Percentiles rank a stretch among this genome's conserved stretches.
Conservation (phyloP, 1,140 invertebrate genomes). For the Drosophila athabasca region DNA sequence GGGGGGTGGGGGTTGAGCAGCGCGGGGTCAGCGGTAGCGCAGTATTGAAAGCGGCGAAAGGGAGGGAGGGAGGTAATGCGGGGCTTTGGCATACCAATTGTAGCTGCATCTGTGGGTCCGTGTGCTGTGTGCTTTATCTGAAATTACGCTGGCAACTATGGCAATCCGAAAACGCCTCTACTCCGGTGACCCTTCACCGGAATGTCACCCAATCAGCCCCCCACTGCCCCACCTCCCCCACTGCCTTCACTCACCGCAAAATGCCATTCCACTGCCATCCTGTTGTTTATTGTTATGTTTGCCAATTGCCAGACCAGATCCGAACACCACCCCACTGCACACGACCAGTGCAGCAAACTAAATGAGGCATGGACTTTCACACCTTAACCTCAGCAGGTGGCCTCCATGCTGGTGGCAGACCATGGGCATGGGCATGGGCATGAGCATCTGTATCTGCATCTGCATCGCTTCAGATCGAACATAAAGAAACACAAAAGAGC, state of each 20-base stretch:
- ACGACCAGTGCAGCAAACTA: not conserved
- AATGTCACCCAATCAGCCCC: not conserved
- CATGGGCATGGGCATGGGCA: too few species aligned
- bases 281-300: conserved; percentile 69
- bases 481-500: too few species aligned
- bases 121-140: conserved; percentile 60
- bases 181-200: too few species aligned
- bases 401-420: not conserved
- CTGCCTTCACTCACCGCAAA: conserved; percentile 25
- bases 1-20: too few species aligned
- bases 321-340: not conserved
- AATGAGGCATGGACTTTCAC: conserved; percentile 58
- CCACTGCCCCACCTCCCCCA: too few species aligned
- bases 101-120: conserved; percentile 29
- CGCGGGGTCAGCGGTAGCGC: not conserved
- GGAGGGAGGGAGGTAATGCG: conserved; percentile 25
- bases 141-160: conserved; percentile 64
- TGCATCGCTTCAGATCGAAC: too few species aligned
- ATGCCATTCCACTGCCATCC: conserved; percentile 17
- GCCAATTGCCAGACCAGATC: conserved; percentile 54
- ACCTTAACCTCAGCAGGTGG: conserved; percentile 62
- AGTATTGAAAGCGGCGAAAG: too few species aligned
- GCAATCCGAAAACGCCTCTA: conserved; percentile 4
- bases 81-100: not conserved
- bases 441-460: too few species aligned